A percentile compares a stretch with the other conserved stretches of the same genome.
Conservation (phyloP, 2,888 invertebrate genomes). For the Coleophora deauratella region DNA sequence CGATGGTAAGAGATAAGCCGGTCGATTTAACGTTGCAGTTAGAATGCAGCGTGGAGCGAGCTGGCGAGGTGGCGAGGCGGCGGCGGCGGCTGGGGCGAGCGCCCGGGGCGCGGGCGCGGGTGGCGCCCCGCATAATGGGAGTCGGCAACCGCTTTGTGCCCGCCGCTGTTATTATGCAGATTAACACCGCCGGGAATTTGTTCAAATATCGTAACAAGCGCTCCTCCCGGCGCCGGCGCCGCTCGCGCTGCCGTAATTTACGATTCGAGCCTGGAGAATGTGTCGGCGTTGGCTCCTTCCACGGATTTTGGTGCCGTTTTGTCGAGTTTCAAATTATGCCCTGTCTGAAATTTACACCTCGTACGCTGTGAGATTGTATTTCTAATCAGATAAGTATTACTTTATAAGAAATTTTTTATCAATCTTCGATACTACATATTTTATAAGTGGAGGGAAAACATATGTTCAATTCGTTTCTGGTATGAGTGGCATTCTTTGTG, state of each 20-base stretch:
- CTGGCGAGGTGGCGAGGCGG: constrained; percentile 3
- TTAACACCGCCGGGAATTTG: constrained; percentile 74
- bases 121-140: constrained; percentile 69
- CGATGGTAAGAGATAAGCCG: constrained; percentile 45
- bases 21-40: constrained; percentile 36
- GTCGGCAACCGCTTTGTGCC: constrained; percentile 68
- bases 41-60: constrained; percentile 10
- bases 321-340: constrained; percentile 46
- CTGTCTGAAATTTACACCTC: constrained; percentile 30
- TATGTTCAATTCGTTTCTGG: too few species aligned
- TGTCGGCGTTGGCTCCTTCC: constrained; percentile 55
- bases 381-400: too few species aligned
- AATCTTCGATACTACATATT: too few species aligned
- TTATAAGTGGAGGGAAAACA: too few species aligned
- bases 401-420: too few species aligned
- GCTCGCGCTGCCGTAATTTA: constrained; percentile 61
- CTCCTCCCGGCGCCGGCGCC: constrained; percentile 69
- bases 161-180: constrained; percentile 73
- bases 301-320: constrained; percentile 40
- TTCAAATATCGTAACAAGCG: constrained; percentile 74
- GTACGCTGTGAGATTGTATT: constrained; percentile 8
- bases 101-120: constrained; percentile 33
- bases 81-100: background rate
- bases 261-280: constrained; percentile 61
- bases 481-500: too few species aligned